Evolutionary conservation across 2,797 vertebrate species (phyloP).

Genomic region (Acrossocheilus fasciatus): DNA sequence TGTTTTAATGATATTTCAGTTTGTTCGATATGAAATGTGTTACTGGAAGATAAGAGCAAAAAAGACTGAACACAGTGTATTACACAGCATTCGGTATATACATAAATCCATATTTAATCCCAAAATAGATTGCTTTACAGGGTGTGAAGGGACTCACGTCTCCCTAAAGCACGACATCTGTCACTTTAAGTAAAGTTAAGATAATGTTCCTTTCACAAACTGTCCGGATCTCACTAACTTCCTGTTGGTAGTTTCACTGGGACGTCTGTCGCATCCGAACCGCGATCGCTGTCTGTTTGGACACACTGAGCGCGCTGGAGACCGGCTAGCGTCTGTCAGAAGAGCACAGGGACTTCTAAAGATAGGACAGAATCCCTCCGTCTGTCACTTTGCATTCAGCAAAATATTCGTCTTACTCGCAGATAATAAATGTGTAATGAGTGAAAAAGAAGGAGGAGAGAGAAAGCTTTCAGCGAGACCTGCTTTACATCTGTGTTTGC

Average conservation of each 20-base stretch:
- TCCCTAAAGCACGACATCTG: background rate
- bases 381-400: conserved; percentile 31
- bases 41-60: background rate
- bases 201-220: conserved; percentile 21
- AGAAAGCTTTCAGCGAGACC: background rate
- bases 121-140: background rate
- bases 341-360: conserved; percentile 34
- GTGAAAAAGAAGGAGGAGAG: background rate
- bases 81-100: background rate
- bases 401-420: conserved; percentile 11
- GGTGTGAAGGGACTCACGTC: background rate
- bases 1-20: background rate
- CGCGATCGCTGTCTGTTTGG: background rate
- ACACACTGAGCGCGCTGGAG: background rate
- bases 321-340: background rate
- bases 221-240: background rate
- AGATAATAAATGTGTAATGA: conserved; percentile 33
- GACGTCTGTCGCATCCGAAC: conserved; percentile 1
- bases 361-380: conserved; percentile 36
- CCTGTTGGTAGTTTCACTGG: background rate
- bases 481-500: conserved; percentile 9
- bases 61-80: background rate
- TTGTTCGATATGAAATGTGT: background rate
- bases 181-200: background rate
- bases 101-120: conserved; percentile 1